A percentile compares a stretch with the other conserved stretches of the same genome.
phyloP scores from a whole-genome alignment of 37 sponge, comb jelly and placozoan species.

The Hexactinellida sp. region DNA sequence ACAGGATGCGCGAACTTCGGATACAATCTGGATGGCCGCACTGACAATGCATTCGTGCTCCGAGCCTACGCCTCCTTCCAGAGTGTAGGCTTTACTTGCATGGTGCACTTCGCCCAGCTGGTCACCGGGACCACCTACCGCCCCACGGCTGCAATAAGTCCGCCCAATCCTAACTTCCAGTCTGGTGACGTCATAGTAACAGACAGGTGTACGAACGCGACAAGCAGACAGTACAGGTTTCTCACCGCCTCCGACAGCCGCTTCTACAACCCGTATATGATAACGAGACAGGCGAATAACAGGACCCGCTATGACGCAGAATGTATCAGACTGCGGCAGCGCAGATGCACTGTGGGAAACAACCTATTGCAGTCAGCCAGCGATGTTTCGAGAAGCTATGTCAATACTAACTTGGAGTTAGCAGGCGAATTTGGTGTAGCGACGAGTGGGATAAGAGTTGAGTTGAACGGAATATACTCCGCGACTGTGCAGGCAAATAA shows the following conservation, averaged over 20 bases:
- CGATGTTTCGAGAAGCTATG: neutral
- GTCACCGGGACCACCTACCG: neutral
- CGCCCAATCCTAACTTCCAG: neutral
- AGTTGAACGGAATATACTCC: neutral
- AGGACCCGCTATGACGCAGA: neutral
- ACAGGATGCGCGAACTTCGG: neutral
- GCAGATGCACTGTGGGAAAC: neutral
- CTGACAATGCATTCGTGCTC: neutral
- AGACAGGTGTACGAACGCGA: neutral
- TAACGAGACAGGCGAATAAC: neutral
- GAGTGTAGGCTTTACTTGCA: neutral
- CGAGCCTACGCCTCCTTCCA: neutral
- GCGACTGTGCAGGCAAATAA: neutral
- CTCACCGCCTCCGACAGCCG: neutral
- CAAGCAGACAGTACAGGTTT: neutral
- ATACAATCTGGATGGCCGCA: neutral
- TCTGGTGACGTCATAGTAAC: neutral
- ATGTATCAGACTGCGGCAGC: neutral
- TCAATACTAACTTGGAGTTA: neutral
- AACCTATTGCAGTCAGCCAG: neutral
- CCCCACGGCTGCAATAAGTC: neutral
- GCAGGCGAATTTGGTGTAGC: neutral
- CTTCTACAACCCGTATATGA: neutral
- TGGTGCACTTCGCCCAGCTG: neutral
- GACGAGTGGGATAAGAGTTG: neutral